These are phyloP conservation scores for Arctia plantaginis DNA, from an alignment of 2,888 invertebrate species.

Conservation along the genomic window DNA sequence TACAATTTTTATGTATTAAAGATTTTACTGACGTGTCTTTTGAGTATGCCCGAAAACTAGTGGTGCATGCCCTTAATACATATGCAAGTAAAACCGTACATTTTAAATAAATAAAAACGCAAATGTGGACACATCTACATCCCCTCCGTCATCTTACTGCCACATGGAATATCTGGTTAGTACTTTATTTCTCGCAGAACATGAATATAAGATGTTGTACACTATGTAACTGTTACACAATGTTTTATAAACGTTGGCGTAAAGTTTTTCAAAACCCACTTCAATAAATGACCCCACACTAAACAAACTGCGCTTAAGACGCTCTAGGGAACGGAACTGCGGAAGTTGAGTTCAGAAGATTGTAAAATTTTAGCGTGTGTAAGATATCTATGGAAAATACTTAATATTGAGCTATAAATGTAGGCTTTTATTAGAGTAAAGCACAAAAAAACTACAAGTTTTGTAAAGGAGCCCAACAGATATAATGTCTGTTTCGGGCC, in stretches of 20 bases:
- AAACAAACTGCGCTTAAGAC: constrained; percentile 36
- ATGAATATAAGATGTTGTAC: neutral
- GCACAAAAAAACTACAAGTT: neutral
- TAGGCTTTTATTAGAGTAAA: neutral
- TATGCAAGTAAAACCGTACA: neutral
- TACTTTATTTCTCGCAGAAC: neutral
- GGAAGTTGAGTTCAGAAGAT: neutral
- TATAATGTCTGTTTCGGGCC: neutral
- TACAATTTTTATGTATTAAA: too few species aligned
- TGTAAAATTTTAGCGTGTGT: neutral
- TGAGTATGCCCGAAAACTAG: neutral
- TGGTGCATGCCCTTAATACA: neutral
- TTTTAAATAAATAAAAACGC: neutral
- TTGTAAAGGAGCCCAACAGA: neutral
- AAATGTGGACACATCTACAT: neutral
- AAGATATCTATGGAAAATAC: neutral
- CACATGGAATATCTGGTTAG: neutral
- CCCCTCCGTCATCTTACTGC: neutral
- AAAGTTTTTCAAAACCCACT: constrained; percentile 28
- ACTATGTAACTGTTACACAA: neutral
- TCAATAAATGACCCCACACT: constrained; percentile 38
- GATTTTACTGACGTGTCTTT: too few species aligned
- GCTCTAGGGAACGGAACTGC: constrained; percentile 42
- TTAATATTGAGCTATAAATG: neutral
- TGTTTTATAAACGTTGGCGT: neutral